These are phyloP conservation scores for Pasiphila rectangulata DNA, from an alignment of 2,888 invertebrate species.

Conservation along the genomic window DNA sequence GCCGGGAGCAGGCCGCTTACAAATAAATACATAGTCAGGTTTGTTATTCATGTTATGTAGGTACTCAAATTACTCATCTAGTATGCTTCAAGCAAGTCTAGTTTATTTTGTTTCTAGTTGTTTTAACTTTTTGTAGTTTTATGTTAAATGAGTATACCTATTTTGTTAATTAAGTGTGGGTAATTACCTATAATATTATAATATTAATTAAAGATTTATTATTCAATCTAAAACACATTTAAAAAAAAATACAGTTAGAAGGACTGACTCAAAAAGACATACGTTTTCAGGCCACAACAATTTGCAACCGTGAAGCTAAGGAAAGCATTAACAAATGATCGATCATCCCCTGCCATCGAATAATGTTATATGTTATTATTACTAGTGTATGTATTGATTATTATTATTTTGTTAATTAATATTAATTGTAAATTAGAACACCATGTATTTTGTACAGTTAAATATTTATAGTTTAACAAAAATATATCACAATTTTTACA, in stretches of 20 bases:
- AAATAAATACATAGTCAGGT: conserved; percentile 62
- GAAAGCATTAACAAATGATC: conserved; percentile 92
- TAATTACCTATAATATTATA: no score
- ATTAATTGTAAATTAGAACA: conserved; percentile 77
- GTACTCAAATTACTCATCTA: conserved; percentile 26
- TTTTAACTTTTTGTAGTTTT: conserved; percentile 4
- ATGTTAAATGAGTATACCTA: not conserved
- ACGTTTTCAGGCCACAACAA: conserved; percentile 87
- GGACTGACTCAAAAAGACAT: conserved; percentile 19
- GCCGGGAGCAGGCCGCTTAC: conserved; percentile 84
- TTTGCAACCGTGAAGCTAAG: conserved; percentile 94
- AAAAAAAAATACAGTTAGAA: not conserved
- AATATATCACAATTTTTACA: conserved; percentile 80
- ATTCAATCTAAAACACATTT: no score
- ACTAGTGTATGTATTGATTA: conserved; percentile 40
- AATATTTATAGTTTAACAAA: conserved; percentile 81
- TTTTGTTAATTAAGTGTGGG: not conserved
- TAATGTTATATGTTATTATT: conserved; percentile 58
- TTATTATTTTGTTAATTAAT: conserved; percentile 74
- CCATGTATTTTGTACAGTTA: conserved; percentile 80
- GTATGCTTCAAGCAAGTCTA: conserved; percentile 20
- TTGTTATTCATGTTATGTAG: conserved; percentile 33
- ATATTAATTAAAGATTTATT: no score
- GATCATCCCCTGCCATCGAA: conserved; percentile 88
- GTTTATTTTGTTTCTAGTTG: conserved; percentile 18